phyloP scores from a whole-genome alignment of 2,113 vertebrate genomes.

The Cheilinus undulatus region DNA sequence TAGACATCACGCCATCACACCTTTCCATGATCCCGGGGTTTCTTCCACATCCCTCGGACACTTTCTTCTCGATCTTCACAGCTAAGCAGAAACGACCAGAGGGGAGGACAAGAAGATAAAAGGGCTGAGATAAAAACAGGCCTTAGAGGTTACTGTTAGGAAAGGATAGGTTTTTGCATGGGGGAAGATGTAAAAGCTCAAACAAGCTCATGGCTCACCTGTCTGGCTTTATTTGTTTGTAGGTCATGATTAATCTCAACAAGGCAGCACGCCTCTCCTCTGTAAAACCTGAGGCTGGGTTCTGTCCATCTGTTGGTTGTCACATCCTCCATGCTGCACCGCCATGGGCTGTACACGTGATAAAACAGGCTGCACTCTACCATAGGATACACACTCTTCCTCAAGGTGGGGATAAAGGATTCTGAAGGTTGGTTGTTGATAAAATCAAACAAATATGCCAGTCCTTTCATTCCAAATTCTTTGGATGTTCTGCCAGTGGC shows the following conservation, averaged over 20 bases:
- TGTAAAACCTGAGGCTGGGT: constrained; percentile 13
- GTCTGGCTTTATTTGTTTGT: constrained; percentile 35
- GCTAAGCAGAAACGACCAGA: constrained; percentile 48
- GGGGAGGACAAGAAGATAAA: constrained; percentile 47
- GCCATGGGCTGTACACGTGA: neutral
- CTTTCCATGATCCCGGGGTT: constrained; percentile 31
- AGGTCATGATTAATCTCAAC: constrained; percentile 4
- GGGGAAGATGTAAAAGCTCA: neutral
- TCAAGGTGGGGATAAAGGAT: no score
- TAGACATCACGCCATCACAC: constrained; percentile 53
- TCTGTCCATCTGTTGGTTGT: constrained; percentile 50
- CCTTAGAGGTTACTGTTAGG: constrained; percentile 38
- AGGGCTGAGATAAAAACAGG: constrained; percentile 41
- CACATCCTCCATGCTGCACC: neutral
- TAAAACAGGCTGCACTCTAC: neutral
- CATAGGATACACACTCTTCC: neutral
- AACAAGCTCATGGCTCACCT: constrained; percentile 10
- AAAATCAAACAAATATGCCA: no score
- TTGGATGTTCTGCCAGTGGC: no score
- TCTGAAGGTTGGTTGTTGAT: no score
- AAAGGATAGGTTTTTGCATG: neutral
- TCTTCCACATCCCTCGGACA: constrained; percentile 40
- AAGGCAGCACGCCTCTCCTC: neutral
- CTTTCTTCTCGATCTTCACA: constrained; percentile 49
- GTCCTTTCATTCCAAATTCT: no score